Conservation (phyloP, 2,113 vertebrate species). For the Lampris incognitus region DNA sequence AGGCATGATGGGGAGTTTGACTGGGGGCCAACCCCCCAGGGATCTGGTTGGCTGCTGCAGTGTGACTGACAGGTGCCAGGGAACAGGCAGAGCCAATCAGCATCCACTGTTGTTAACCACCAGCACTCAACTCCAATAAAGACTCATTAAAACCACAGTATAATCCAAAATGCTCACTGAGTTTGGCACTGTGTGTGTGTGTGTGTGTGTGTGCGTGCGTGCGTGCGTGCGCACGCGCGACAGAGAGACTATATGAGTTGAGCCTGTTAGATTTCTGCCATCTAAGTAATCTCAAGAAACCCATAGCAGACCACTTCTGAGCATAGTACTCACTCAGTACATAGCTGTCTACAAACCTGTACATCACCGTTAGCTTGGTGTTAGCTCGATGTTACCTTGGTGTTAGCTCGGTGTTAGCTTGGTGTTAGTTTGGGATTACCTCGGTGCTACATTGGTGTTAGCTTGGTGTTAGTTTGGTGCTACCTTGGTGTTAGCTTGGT, state of each 20-base stretch:
- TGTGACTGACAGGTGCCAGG: slow-evolving; percentile 56
- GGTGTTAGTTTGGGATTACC: too few species aligned
- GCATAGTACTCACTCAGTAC: slow-evolving; percentile 18
- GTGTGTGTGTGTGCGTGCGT: slow-evolving; percentile 22
- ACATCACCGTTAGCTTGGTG: not conserved
- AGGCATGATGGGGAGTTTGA: slow-evolving; percentile 33
- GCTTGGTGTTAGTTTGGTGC: too few species aligned
- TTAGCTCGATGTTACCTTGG: too few species aligned
- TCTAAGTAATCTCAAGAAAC: slow-evolving; percentile 38
- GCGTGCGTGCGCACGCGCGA: not conserved
- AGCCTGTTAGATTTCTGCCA: slow-evolving; percentile 50
- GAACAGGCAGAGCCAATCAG: slow-evolving; percentile 59
- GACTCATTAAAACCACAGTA: slow-evolving; percentile 57
- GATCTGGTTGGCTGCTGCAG: slow-evolving; percentile 52
- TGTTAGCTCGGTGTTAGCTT: too few species aligned
- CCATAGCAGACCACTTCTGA: slow-evolving; percentile 24
- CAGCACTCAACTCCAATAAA: slow-evolving; percentile 61
- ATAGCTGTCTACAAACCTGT: not conserved
- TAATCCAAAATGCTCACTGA: slow-evolving; percentile 1
- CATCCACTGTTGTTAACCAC: slow-evolving; percentile 49
- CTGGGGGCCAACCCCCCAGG: not conserved
- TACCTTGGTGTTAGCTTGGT: too few species aligned
- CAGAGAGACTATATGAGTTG: slow-evolving; percentile 15
- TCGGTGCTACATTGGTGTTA: too few species aligned
- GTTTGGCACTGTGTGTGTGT: slow-evolving; percentile 15